Evolutionary conservation across 2,888 invertebrate genomes (phyloP), one percentile per base, ranked within the genome.

Genomic region (Habrosyne pyritoides): DNA sequence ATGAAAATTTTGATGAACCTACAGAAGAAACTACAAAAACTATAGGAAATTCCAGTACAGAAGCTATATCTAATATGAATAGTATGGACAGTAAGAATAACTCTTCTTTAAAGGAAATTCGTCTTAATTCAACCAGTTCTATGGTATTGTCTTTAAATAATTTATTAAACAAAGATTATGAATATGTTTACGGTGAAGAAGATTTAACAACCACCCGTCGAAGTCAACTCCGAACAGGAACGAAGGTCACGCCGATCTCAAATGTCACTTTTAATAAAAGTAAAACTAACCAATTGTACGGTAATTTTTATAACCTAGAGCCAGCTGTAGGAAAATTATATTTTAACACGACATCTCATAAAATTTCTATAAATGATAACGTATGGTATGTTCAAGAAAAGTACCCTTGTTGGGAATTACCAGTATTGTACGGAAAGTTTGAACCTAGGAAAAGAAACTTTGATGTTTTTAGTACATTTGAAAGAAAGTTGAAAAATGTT

Each of bases 391-490:
- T 87, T 2, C 81, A 86, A 22, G 87, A 89, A 74, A 77, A 77
- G 58, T 75, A 76, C 53, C 83, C 87, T 12, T 91, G 91, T 71
- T 91, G 90, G 90, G 75, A 88, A 33, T 71, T 91, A 50, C 90
- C 91, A 2, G 57, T 84, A 12, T 56, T 91, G 14, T 86, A 84
- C 65, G 91, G 86, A 54, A 81, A 82, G 71, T 49, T 81, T 22
- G 77, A 73, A 10, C 42, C 12, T 33, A 72, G 60, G 59, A 66
- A 53, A 12, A 68, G 62, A 46, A 57, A 55, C 7, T 54, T 69
- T 1, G 70, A 81, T 21, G 81, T 91, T 18, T 91, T 91, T 73
- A 51, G 73, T 14, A 74, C 84, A 53, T 72, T 73, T 57, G 64
- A 69, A 51, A 71, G 70, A 21, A 71, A 61, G 54, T 69, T 91